A percentile compares a stretch with the other conserved stretches of the same genome.
Evolutionary conservation across 1,140 invertebrate species (phyloP).

Genomic region (Bombyx mandarina): DNA sequence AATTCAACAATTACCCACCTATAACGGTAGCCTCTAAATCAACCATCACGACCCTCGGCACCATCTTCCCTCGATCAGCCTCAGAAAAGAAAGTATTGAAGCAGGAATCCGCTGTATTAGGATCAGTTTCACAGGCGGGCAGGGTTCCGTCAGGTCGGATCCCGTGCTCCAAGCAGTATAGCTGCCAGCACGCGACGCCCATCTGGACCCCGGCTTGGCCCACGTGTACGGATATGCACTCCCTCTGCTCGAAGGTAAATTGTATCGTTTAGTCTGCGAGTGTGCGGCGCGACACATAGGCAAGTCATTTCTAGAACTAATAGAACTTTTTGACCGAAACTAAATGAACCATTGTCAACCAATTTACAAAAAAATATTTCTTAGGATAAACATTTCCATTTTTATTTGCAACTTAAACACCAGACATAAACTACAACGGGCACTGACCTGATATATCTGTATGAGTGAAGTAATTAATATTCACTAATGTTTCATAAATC

Average conservation of each 20-base stretch:
- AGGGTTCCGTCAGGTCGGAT: conserved; percentile 81
- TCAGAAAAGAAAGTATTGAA: conserved; percentile 74
- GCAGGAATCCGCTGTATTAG: conserved; percentile 56
- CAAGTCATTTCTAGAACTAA: too few species aligned
- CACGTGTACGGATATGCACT: conserved; percentile 86
- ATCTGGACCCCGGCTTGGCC: conserved; percentile 92
- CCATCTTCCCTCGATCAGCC: conserved; percentile 79
- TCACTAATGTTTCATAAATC: neutral
- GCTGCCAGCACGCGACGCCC: conserved; percentile 85
- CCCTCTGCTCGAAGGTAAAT: conserved; percentile 59
- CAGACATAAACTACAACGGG: too few species aligned
- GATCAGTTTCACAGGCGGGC: conserved; percentile 50
- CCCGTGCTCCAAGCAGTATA: conserved; percentile 89
- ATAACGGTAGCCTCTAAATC: conserved; percentile 85
- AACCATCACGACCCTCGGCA: conserved; percentile 84
- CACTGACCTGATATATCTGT: neutral
- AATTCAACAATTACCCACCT: conserved; percentile 38
- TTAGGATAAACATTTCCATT: too few species aligned
- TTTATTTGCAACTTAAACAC: too few species aligned
- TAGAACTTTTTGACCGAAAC: too few species aligned
- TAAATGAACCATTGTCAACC: too few species aligned
- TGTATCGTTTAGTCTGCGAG: neutral
- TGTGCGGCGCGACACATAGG: neutral
- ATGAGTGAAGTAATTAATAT: neutral
- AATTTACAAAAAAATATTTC: too few species aligned